Percentiles rank a stretch among this genome's conserved stretches.
Evolutionary conservation across 2,797 vertebrate genomes (phyloP).

Genomic region (Lophotriccus pileatus): DNA sequence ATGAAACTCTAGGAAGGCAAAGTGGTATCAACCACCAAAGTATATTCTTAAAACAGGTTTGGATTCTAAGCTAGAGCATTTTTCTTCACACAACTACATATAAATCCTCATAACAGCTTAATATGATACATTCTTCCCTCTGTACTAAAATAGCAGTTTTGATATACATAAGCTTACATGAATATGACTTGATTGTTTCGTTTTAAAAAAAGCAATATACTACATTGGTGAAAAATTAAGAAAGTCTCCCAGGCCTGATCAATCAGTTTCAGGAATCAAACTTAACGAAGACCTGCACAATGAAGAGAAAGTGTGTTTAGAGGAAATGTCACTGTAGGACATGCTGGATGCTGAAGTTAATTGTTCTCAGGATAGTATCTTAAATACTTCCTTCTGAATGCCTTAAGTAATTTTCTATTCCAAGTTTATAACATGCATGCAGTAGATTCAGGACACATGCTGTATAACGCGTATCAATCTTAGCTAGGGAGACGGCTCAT

Average conservation of each 20-base stretch:
- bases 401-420: not conserved
- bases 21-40: not conserved
- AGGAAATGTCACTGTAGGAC: not conserved
- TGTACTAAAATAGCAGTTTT: not conserved
- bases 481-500: not conserved
- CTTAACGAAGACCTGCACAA: not conserved
- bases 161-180: not conserved
- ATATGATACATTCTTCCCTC: not conserved
- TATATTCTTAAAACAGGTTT: not conserved
- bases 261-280: not conserved
- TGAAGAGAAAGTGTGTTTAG: not conserved
- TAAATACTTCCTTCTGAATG: not conserved
- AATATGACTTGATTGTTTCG: not conserved
- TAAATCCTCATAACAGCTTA: not conserved
- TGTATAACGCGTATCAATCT: not conserved
- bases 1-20: not conserved
- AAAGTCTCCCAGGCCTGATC: not conserved
- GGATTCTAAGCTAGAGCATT: not conserved
- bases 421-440: not conserved
- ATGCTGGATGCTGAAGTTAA: not conserved
- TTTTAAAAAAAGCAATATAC: not conserved
- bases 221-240: not conserved
- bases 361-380: not conserved
- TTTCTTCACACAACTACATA: not conserved
- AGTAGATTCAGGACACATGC: not conserved